Conservation (phyloP, 2,113 vertebrate genomes). For the Phodopus roborovskii region DNA sequence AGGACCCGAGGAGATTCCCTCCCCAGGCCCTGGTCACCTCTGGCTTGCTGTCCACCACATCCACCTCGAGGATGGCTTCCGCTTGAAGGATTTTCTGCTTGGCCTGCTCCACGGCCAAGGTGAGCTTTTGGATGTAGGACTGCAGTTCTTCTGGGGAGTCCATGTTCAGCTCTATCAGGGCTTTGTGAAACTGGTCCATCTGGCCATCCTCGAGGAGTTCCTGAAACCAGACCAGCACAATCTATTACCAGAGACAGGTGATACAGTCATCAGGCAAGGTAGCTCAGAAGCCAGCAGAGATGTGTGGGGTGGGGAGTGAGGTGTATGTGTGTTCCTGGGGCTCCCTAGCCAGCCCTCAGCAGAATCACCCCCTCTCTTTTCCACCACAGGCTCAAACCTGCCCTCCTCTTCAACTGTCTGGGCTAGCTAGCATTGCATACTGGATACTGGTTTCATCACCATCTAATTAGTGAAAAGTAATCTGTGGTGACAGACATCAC, state of each 20-base stretch:
- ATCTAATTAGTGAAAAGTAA: background rate
- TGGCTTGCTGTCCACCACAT: conserved; percentile 91
- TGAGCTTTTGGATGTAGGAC: conserved; percentile 97
- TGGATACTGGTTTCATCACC: background rate
- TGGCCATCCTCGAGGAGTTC: conserved; percentile 90
- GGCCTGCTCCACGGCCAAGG: conserved; percentile 92
- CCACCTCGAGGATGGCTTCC: conserved; percentile 89
- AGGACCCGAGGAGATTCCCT: background rate
- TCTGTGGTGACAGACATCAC: background rate
- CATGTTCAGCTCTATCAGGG: conserved; percentile 97
- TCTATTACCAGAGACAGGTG: background rate
- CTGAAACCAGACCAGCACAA: conserved; percentile 73
- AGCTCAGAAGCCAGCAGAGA: background rate
- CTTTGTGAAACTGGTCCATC: conserved; percentile 94
- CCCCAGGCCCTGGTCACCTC: conserved; percentile 85
- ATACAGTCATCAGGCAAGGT: background rate
- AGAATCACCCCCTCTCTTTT: background rate
- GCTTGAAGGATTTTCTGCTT: conserved; percentile 92
- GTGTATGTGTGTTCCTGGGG: background rate
- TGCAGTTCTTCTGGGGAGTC: conserved; percentile 98
- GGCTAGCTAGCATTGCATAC: background rate
- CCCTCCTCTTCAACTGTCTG: background rate
- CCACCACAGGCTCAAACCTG: background rate
- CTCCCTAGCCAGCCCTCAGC: background rate
- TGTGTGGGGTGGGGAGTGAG: background rate